A percentile compares a stretch with the other conserved stretches of the same genome.
These are phyloP conservation scores for Macrosiphum euphorbiae DNA, from an alignment of 2,888 invertebrate species.

Conservation along the genomic window DNA sequence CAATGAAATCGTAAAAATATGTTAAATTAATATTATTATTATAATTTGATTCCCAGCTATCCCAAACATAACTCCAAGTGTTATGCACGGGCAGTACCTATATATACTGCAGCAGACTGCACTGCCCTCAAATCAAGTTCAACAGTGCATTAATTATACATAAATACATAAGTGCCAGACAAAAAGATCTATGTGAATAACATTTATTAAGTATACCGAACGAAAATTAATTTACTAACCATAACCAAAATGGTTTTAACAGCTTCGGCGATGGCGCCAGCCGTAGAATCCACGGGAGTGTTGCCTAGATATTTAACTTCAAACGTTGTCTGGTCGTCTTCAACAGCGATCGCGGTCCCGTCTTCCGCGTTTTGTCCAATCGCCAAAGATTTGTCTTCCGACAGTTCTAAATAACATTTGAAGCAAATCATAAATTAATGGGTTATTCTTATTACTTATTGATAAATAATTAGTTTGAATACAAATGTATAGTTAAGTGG, in stretches of 20 bases:
- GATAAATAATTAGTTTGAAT: neutral
- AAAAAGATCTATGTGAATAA: neutral
- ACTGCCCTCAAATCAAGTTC: neutral
- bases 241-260: constrained; percentile 83
- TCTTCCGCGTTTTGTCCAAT: constrained; percentile 70
- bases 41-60: neutral
- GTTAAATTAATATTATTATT: neutral
- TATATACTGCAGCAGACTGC: neutral
- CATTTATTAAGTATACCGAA: neutral
- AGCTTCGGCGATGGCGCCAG: constrained; percentile 82
- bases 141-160: neutral
- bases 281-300: constrained; percentile 82
- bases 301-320: constrained; percentile 84
- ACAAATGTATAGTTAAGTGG: neutral
- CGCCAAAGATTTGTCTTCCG: constrained; percentile 79
- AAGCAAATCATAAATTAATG: neutral
- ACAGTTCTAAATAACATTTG: constrained; percentile 74
- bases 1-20: neutral
- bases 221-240: constrained; percentile 68
- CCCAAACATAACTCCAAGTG: neutral
- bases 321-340: constrained; percentile 72
- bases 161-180: neutral
- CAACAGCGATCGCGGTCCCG: constrained; percentile 69
- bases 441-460: neutral
- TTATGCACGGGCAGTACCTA: neutral